Base-by-base conservation (phyloP, 2,113 vertebrate species). In the Microtus pennsylvanicus region DNA sequence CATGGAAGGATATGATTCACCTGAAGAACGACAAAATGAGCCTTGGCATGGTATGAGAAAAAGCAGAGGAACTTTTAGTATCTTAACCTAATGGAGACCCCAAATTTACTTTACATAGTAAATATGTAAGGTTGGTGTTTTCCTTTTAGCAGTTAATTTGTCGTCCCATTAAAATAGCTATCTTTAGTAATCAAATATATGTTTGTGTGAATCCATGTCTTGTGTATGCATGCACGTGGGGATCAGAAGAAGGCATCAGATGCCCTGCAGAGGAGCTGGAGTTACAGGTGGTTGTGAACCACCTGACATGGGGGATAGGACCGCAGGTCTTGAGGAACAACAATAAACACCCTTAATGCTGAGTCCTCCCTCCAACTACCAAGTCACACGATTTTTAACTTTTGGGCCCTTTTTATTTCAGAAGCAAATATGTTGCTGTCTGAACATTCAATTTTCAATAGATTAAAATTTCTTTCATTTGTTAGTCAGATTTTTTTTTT, bases 81-180 rank as follows among this genome's bases (percentile, higher is more conserved):
- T 82, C 35, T 93, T 81, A 96, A 89, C 70, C 0, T 55, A 52
- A 80, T 94, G 13, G 81, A 89, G 50, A 47, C 9, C 16, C 5
- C 52, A 88, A 52, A 65, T 89, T 90, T 95, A 52, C 33, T 76
- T 93, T 93, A 90, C 47, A 78, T 55, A 26, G 70, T 45, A 24
- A 70, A 58, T 58, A 82, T 55, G 7, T 85, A 42, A 52, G 19
- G 1, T 75, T 38, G 1, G 2, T 1, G 6, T 22, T 50, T 72
- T 76, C 77, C 26, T 22, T 90, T 93, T 74, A 70, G 78, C 81
- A 45, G 26, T 80, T 22, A 10, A 3, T 5, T 78, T 72, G 70
- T 50, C 19, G 7, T 80, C n/a, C 4, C 19, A 80, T n/a, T 21
- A 12, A n/a, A n/a, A 80, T 58, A 26, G 14, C 10, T 78, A 21